Base-by-base conservation (phyloP, 2,888 invertebrate genomes). In the Athripsodes cinereus region DNA sequence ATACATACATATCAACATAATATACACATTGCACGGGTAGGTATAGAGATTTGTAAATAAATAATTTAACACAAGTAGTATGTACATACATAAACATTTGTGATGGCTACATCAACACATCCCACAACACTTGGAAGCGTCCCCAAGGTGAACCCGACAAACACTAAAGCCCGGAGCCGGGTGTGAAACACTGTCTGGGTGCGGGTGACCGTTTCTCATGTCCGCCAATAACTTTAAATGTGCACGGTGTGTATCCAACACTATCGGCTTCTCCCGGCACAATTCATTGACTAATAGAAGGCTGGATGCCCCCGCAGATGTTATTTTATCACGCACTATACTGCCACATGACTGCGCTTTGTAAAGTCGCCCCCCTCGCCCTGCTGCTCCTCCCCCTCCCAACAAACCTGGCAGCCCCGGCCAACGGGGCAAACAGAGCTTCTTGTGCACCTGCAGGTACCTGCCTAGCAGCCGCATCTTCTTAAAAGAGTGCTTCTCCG, bases 401-500 rank as follows among this genome's bases (percentile, higher is more conserved):
- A 82, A 78, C 44, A 82, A 68, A 18, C 80, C 79, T 1, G 83
- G 81, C 59, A 84, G 66, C 3, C 57, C 53, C 5, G 62, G 62
- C 21, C 60, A 48, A 19, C 62, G 62, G 2, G 84, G 84, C 59
- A 83, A 76, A 68, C 82, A 84, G n/a, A 84, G 69, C 69, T 83
- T 83, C 67, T 81, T 82, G 66, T 84, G 83, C 55, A 87, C 82
- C 61, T 86, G 85, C 69, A 87, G 84, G 67, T 86, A 87, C 60
- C 84, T 82, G 49, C 84, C 84, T 47, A 87, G 73, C 65, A 86
- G 72, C 19, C 80, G 77, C 70, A 81, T 81, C 69, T 81, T 84
- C 71, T 74, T 79, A 67, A 74, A 74, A 48, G 68, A 65, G 51
- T 68, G 64, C 58, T 66, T 65, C 48, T 69, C 67, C 68, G 68